These are phyloP conservation scores for Anthophora plumipes DNA, from an alignment of 2,888 invertebrate genomes.

Conservation along the genomic window DNA sequence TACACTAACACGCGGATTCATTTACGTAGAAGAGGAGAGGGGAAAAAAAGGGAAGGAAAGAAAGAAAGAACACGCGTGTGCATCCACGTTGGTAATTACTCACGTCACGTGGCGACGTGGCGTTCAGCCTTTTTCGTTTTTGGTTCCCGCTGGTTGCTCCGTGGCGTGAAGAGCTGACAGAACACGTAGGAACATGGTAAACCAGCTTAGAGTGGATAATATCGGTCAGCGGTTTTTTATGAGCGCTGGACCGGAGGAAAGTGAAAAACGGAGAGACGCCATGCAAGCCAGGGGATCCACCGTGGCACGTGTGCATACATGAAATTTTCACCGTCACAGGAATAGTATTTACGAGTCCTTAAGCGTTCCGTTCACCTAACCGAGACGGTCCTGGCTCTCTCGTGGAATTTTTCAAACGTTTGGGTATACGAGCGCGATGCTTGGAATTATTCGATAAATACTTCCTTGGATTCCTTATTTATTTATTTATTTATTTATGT, in stretches of 20 bases:
- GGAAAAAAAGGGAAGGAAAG: no score
- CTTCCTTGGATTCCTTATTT: not conserved
- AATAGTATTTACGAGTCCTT: conserved; percentile 36
- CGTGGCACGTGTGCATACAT: conserved; percentile 26
- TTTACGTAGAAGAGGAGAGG: not conserved
- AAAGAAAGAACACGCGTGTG: not conserved
- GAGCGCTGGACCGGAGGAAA: conserved; percentile 30
- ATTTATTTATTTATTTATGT: not conserved
- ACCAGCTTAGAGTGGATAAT: conserved; percentile 58
- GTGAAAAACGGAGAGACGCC: conserved; percentile 33
- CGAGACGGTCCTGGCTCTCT: not conserved
- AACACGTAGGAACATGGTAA: conserved; percentile 49
- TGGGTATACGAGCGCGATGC: not conserved
- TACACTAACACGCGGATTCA: not conserved
- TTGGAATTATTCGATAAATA: not conserved
- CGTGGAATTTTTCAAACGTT: conserved; percentile 1
- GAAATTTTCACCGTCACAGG: conserved; percentile 36
- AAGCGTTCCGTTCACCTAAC: not conserved
- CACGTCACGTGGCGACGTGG: conserved; percentile 52
- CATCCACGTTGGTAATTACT: conserved; percentile 52
- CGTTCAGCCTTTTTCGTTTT: conserved; percentile 55
- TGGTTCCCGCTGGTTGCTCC: not conserved
- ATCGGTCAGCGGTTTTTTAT: conserved; percentile 62
- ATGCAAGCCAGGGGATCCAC: not conserved
- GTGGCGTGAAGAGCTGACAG: conserved; percentile 57